These are phyloP conservation scores for Narcine bancroftii DNA, from an alignment of 2,113 vertebrate species.

Conservation along the genomic window DNA sequence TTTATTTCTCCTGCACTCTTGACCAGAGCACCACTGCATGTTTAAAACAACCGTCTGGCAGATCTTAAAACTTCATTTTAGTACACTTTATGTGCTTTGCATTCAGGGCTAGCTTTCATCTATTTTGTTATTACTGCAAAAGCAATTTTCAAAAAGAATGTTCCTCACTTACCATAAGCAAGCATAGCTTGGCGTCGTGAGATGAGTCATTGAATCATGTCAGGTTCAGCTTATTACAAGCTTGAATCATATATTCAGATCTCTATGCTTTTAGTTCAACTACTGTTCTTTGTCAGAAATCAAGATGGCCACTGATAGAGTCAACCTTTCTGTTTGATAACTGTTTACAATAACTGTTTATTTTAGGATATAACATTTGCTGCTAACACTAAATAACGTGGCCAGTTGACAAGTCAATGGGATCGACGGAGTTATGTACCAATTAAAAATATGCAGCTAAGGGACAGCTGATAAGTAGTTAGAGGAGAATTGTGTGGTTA, in stretches of 20 bases:
- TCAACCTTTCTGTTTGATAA: neutral
- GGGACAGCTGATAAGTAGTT: neutral
- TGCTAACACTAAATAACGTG: neutral
- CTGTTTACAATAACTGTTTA: neutral
- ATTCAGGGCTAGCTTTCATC: neutral
- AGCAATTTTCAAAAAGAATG: neutral
- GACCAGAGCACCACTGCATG: neutral
- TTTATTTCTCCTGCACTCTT: neutral
- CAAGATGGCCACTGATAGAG: neutral
- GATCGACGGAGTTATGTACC: neutral
- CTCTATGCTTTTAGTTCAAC: neutral
- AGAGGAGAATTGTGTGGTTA: neutral
- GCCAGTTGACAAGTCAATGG: neutral
- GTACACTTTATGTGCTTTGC: too few species aligned
- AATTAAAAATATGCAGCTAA: neutral
- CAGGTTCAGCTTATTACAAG: neutral
- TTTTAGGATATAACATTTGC: conserved; percentile 2
- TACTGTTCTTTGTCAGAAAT: neutral
- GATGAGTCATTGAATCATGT: conserved; percentile 13
- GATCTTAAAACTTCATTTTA: neutral
- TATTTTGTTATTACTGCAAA: neutral
- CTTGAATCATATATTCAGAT: neutral
- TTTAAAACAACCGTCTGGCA: neutral
- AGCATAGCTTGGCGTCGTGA: neutral
- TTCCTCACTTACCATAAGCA: neutral